Evolutionary conservation across 2,797 vertebrate genomes (phyloP).

Genomic region (Mallotus villosus): DNA sequence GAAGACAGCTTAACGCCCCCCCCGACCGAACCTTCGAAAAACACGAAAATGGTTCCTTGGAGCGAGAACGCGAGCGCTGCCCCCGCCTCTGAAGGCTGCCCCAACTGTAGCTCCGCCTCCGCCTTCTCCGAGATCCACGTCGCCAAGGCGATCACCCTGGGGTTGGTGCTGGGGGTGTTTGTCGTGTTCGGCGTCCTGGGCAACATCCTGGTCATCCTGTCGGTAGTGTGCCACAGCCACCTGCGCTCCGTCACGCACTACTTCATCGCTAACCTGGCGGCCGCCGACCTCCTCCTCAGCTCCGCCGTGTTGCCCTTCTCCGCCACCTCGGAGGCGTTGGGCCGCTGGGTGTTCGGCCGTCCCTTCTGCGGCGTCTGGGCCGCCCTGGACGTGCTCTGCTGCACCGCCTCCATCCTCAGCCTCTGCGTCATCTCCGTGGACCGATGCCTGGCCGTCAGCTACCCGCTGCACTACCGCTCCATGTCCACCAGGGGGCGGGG

Average conservation of each 20-base stretch:
- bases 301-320: slow-evolving; percentile 76
- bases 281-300: slow-evolving; percentile 77
- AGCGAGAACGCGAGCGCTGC: slow-evolving; percentile 56
- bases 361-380: slow-evolving; percentile 76
- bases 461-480: slow-evolving; percentile 72
- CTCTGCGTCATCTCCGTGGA: slow-evolving; percentile 80
- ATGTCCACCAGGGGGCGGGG: slow-evolving; percentile 68
- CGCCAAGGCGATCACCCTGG: slow-evolving; percentile 64
- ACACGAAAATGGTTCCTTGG: slow-evolving; percentile 49
- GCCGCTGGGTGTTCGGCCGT: slow-evolving; percentile 76
- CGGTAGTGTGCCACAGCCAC: slow-evolving; percentile 72
- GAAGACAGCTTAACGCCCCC: slow-evolving; percentile 10
- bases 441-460: slow-evolving; percentile 76
- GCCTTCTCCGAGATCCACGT: slow-evolving; percentile 52
- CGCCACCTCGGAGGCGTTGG: slow-evolving; percentile 70
- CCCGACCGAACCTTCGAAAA: neutral
- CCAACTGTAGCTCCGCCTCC: slow-evolving; percentile 66
- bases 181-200: slow-evolving; percentile 76
- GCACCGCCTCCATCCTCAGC: slow-evolving; percentile 81
- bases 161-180: slow-evolving; percentile 69
- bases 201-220: slow-evolving; percentile 79
- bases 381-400: slow-evolving; percentile 78
- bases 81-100: slow-evolving; percentile 49
- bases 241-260: slow-evolving; percentile 78
- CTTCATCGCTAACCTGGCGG: slow-evolving; percentile 79